Conservation (phyloP, 2,888 invertebrate genomes). For the Micoletzkya japonica region DNA sequence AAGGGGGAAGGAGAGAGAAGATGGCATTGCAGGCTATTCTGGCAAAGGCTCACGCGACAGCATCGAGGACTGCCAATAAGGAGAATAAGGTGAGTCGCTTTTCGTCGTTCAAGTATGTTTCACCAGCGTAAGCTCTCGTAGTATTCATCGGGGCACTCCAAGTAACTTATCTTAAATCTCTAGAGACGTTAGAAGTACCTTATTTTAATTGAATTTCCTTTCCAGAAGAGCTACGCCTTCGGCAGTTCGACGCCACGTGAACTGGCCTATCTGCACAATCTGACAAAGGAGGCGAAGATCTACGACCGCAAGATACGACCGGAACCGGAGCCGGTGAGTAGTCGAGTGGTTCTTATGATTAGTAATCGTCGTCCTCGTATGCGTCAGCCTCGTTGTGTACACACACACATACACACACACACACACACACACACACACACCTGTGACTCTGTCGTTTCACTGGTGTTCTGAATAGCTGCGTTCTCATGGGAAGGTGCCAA, state of each 20-base stretch:
- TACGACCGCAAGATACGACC: conserved; percentile 14
- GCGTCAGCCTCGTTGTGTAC: too few relatives aligned
- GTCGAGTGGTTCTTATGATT: too few relatives aligned
- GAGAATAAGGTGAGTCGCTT: conserved; percentile 15
- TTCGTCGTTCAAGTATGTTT: not conserved
- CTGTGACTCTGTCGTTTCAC: too few relatives aligned
- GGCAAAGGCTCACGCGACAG: conserved; percentile 48
- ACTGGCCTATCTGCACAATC: conserved; percentile 48
- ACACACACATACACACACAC: too few relatives aligned
- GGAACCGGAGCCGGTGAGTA: conserved; percentile 17
- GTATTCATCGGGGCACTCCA: too few relatives aligned
- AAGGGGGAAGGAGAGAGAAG: not conserved
- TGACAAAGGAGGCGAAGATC: conserved; percentile 17
- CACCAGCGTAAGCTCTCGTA: too few relatives aligned
- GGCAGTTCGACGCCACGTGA: conserved; percentile 60
- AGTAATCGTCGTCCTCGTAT: too few relatives aligned
- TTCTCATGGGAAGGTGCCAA: too few relatives aligned
- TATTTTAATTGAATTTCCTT: not conserved
- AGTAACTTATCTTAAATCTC: too few relatives aligned
- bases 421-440: too few relatives aligned
- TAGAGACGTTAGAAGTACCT: too few relatives aligned
- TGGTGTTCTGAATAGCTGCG: too few relatives aligned
- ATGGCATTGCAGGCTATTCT: conserved; percentile 42
- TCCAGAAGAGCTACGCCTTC: conserved; percentile 37
- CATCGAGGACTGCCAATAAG: conserved; percentile 50